Base-by-base conservation (phyloP, 2,888 invertebrate genomes). In the Tipula lateralis region DNA sequence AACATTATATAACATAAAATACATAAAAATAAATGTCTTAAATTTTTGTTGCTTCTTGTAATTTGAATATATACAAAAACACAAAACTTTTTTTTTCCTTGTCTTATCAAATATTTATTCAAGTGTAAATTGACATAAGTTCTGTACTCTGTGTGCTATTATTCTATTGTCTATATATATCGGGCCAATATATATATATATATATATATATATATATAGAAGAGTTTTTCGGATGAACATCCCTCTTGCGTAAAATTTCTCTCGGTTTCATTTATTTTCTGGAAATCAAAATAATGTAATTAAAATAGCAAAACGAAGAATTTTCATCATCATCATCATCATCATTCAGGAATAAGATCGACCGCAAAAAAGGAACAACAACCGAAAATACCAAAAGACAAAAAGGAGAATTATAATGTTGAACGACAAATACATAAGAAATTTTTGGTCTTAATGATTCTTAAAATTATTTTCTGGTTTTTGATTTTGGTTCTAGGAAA, bases 11-110 rank as follows among this genome's bases (percentile, higher is more conserved):
- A 66, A 24, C 66, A 66, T 66, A 66, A 66, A 66, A 66, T 66
- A 66, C 66, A 66, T 66, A 66, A 66, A 66, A 66, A 24, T 66
- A 66, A 66, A 66, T 66, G 66, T 66, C 66, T 66, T 66, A 66
- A 7, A 66, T 24, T 66, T 66, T 66, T 66, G 24, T 24, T 66
- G 9, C 66, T 66, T 66, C 7, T 66, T 24, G 66, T 66, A 66
- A 66, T 66, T 66, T 66, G 12, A 66, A 66, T 66, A 39, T 39
- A 66, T 44, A 13, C 44, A 44, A 44, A 1, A 44, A 44, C 44
- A 44, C 44, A n/a, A 16, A 44, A 16, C 44, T 44, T 44, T 44
- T 44, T 44, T 44, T 36, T 36, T 32, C n/a, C n/a, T 44, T 24
- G 7, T 66, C 66, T 66, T 66, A 66, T 66, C 66, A 66, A 66